A percentile compares a stretch with the other conserved stretches of the same genome.
phyloP scores from a whole-genome alignment of 2,797 vertebrate genomes.

The Sebastiscus tertius region DNA sequence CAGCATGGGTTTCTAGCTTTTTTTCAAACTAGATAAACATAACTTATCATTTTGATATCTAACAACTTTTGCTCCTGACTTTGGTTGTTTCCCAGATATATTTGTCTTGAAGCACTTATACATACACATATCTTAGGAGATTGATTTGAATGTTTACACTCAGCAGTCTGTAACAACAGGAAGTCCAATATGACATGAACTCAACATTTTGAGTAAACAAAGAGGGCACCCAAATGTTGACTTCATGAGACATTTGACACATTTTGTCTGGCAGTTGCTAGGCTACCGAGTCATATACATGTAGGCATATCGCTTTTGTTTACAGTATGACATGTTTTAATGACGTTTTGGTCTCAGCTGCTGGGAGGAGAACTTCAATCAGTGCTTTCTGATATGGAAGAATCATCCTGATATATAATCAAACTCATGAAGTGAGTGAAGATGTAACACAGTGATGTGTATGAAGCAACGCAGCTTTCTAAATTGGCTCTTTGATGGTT shows the following conservation, averaged over 20 bases:
- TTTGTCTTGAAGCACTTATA: not conserved
- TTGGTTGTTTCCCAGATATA: not conserved
- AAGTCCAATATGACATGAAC: not conserved
- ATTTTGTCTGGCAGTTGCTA: not conserved
- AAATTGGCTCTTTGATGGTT: conserved; percentile 68
- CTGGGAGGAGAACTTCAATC: conserved; percentile 21
- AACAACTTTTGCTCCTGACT: not conserved
- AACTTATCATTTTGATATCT: not conserved
- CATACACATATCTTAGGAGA: not conserved
- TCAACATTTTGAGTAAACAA: not conserved
- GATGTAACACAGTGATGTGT: conserved; percentile 12
- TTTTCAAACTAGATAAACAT: not conserved
- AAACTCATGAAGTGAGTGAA: conserved; percentile 20
- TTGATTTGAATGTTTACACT: not conserved
- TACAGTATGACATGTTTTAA: conserved; percentile 10
- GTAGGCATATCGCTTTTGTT: not conserved
- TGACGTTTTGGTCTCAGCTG: not conserved
- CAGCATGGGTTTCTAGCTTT: not conserved
- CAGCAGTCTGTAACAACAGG: not conserved
- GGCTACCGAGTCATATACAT: not conserved
- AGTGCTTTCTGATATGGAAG: not conserved
- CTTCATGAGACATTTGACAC: not conserved
- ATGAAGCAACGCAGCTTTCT: conserved; percentile 45
- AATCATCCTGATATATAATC: conserved; percentile 37
- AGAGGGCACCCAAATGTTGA: not conserved